Conservation (phyloP, 1,140 invertebrate genomes). For the Zaprionus capensis region DNA sequence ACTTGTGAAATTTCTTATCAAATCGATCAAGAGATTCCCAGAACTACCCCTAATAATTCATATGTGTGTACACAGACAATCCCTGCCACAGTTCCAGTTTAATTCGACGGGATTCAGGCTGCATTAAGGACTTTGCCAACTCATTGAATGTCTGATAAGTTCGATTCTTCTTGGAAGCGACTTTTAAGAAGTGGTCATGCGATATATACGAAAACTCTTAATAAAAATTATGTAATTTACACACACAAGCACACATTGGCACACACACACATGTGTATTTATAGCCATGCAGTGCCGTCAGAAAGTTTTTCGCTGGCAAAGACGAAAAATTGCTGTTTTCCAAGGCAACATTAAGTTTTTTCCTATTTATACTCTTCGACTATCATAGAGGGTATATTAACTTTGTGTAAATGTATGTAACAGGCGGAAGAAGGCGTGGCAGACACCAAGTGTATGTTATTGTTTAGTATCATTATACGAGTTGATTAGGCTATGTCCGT, state of each 20-base stretch:
- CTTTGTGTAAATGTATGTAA: too few species aligned
- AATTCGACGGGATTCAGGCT: background rate
- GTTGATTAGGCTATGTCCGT: too few species aligned
- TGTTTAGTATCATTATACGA: too few species aligned
- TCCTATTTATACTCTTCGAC: constrained; percentile 1
- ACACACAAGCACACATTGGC: constrained; percentile 1
- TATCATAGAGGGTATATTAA: too few species aligned
- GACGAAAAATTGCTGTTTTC: constrained; percentile 64
- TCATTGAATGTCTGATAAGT: constrained; percentile 44
- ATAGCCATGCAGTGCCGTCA: constrained; percentile 65
- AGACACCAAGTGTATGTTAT: too few species aligned
- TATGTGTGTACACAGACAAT: background rate
- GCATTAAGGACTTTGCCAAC: constrained; percentile 44
- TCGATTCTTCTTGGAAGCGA: constrained; percentile 23
- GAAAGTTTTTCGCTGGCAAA: constrained; percentile 36
- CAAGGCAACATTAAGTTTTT: constrained; percentile 44
- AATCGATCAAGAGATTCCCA: background rate
- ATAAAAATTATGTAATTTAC: constrained; percentile 57
- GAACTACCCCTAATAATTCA: constrained; percentile 16
- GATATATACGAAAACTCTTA: constrained; percentile 43
- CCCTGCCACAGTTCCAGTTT: background rate
- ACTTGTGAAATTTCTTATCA: background rate
- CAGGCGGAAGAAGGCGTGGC: too few species aligned
- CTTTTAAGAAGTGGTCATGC: constrained; percentile 34
- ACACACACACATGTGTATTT: constrained; percentile 37